A percentile compares a stretch with the other conserved stretches of the same genome.
Evolutionary conservation across 64 coral and sea anemone genomes (phyloP).

Genomic region (Stichodactyla helianthus): DNA sequence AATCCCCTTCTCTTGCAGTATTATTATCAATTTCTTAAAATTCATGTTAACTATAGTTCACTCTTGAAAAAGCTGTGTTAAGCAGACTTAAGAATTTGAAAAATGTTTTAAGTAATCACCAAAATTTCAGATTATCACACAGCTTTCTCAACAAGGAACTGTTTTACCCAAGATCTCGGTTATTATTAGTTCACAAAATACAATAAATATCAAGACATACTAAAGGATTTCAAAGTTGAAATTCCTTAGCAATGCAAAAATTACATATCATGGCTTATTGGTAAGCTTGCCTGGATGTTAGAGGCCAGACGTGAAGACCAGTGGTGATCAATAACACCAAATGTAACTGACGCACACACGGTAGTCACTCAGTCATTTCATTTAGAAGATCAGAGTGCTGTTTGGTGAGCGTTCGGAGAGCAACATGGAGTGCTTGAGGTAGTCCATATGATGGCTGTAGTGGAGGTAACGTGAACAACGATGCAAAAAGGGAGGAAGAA

Average conservation of each 20-base stretch:
- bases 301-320: slow-evolving; percentile 1
- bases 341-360: not conserved
- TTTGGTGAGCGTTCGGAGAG: not conserved
- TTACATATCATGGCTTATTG: not conserved
- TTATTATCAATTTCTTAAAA: not conserved
- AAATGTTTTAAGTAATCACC: too few species aligned
- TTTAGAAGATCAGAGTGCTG: slow-evolving; percentile 6
- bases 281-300: slow-evolving; percentile 7
- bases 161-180: not conserved
- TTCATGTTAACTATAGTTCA: not conserved
- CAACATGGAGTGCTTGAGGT: not conserved
- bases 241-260: not conserved
- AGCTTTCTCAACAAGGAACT: not conserved
- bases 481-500: slow-evolving; percentile 20
- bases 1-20: not conserved
- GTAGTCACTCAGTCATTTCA: slow-evolving; percentile 11
- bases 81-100: too few species aligned
- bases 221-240: not conserved
- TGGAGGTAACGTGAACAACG: slow-evolving; percentile 24
- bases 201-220: not conserved
- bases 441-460: not conserved
- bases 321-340: not conserved
- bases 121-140: not conserved
- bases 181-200: not conserved
- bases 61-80: not conserved